phyloP scores from a whole-genome alignment of 2,888 invertebrate genomes.

The Hylaea fasciaria region DNA sequence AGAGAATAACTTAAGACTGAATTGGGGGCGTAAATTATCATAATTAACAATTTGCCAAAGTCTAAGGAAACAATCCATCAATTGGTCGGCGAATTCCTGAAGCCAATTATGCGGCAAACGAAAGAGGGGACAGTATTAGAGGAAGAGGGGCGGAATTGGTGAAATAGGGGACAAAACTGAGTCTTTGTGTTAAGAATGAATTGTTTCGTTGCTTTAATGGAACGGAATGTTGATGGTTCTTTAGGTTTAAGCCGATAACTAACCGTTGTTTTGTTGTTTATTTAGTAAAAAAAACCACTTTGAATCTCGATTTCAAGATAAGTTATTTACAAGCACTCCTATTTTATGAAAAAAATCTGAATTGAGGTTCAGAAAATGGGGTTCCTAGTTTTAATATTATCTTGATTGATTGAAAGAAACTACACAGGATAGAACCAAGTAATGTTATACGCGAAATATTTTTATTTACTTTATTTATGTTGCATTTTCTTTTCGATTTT shows the following conservation, averaged over 20 bases:
- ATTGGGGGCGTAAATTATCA: slow-evolving; percentile 62
- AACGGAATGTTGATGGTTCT: slow-evolving; percentile 39
- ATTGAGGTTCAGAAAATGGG: no score
- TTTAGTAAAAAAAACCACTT: not conserved
- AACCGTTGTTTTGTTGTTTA: no score
- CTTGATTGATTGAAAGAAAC: no score
- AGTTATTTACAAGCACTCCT: no score
- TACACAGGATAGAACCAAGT: no score
- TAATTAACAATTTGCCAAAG: slow-evolving; percentile 74
- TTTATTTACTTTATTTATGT: no score
- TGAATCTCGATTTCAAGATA: not conserved
- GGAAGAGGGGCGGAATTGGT: slow-evolving; percentile 38
- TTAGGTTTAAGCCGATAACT: slow-evolving; percentile 24
- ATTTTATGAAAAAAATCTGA: no score
- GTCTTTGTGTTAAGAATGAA: slow-evolving; percentile 30
- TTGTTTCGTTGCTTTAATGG: slow-evolving; percentile 34
- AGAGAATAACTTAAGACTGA: slow-evolving; percentile 24
- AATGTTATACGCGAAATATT: no score
- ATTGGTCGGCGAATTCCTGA: slow-evolving; percentile 63
- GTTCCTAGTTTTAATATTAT: no score
- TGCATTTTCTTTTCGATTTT: no score
- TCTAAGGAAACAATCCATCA: slow-evolving; percentile 76
- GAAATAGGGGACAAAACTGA: slow-evolving; percentile 19
- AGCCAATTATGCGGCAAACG: slow-evolving; percentile 66
- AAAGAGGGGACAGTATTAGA: slow-evolving; percentile 39